phyloP scores from a whole-genome alignment of 2,113 vertebrate species.

The Aegotheles bennettii region DNA sequence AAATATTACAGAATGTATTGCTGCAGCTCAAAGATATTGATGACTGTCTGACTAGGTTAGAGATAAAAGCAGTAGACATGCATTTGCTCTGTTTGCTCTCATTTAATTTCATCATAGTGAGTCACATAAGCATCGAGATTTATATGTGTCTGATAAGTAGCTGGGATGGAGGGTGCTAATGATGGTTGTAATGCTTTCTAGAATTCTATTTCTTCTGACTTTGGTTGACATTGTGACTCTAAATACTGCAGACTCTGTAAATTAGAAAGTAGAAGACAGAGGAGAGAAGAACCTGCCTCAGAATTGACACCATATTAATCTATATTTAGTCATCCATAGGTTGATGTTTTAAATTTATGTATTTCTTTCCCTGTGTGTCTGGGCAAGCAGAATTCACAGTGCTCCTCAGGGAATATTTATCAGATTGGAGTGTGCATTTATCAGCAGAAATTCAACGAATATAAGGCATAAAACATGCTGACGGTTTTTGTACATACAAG shows the following conservation, averaged over 20 bases:
- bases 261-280: not conserved
- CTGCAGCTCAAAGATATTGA: conserved; percentile 17
- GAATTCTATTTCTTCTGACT: conserved; percentile 56
- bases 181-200: conserved; percentile 45
- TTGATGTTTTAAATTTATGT: not conserved
- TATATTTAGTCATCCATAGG: not conserved
- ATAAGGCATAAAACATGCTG: not conserved
- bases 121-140: conserved; percentile 56
- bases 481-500: not conserved
- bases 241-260: conserved; percentile 37
- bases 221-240: conserved; percentile 58
- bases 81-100: conserved; percentile 44
- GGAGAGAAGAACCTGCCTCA: not conserved
- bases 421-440: not conserved
- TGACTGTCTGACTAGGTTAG: conserved; percentile 35
- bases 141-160: conserved; percentile 56
- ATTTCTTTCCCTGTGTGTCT: not conserved
- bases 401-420: not conserved
- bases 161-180: conserved; percentile 26
- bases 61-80: conserved; percentile 41
- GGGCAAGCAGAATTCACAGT: not conserved
- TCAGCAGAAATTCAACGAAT: not conserved
- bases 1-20: conserved; percentile 20
- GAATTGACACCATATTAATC: not conserved
- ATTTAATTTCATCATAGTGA: conserved; percentile 60